Conservation (phyloP, 2,797 vertebrate genomes). For the Epinephelus coioides region DNA sequence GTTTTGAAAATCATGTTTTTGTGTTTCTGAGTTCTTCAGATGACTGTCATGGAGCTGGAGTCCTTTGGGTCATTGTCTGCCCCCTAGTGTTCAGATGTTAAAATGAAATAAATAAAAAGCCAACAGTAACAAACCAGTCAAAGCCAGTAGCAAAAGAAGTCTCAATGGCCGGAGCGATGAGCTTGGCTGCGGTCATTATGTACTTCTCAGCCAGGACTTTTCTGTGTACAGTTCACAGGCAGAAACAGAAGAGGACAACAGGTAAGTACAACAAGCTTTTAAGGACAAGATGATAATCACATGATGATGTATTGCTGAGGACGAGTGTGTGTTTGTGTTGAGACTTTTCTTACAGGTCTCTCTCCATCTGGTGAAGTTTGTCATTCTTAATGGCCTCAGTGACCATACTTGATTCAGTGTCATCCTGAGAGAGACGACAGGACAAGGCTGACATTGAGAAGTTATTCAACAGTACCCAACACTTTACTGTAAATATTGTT, state of each 20-base stretch:
- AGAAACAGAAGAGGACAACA: not conserved
- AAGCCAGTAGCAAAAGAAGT: constrained; percentile 94
- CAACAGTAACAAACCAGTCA: constrained; percentile 89
- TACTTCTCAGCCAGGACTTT: constrained; percentile 95
- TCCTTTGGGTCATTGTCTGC: not conserved
- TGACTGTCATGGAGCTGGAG: not conserved
- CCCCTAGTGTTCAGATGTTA: constrained; percentile 30
- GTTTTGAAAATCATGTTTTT: not conserved
- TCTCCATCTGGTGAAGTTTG: constrained; percentile 93
- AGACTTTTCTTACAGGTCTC: constrained; percentile 87
- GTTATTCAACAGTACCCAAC: not conserved
- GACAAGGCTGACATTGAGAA: not conserved
- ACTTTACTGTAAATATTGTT: not conserved
- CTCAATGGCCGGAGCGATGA: constrained; percentile 96
- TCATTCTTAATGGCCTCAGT: constrained; percentile 97
- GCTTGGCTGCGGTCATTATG: constrained; percentile 97
- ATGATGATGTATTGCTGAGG: not conserved
- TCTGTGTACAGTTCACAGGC: constrained; percentile 72
- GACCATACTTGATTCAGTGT: constrained; percentile 90
- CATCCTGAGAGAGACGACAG: constrained; percentile 87
- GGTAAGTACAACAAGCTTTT: no score
- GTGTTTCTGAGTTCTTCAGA: not conserved
- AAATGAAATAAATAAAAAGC: not conserved
- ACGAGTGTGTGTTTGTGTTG: not conserved
- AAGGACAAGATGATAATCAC: no score